phyloP scores from a whole-genome alignment of 1,140 invertebrate genomes.

The Drosophila pruinosa region DNA sequence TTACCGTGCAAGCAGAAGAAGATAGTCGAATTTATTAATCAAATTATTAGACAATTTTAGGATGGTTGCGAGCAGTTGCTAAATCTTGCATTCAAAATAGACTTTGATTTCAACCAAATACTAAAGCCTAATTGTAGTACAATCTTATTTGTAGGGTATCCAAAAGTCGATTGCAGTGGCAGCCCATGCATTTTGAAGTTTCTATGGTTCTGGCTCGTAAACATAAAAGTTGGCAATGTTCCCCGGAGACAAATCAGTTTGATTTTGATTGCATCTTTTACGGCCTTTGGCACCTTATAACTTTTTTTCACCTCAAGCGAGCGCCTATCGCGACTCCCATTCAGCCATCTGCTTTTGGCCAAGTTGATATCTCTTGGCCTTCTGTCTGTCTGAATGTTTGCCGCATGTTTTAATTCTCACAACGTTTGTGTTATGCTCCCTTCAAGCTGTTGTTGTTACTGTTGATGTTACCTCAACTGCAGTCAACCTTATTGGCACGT shows the following conservation, averaged over 20 bases:
- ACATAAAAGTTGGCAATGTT: constrained; percentile 76
- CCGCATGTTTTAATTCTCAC: constrained; percentile 32
- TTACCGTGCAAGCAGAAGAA: no score
- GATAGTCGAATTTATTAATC: no score
- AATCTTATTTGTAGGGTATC: not conserved
- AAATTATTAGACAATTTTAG: no score
- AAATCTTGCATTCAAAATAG: no score
- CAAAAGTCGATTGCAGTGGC: not conserved
- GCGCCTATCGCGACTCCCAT: constrained; percentile 16
- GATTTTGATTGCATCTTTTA: constrained; percentile 80
- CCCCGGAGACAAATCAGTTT: constrained; percentile 79
- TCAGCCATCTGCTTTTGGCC: constrained; percentile 2
- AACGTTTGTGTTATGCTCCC: no score
- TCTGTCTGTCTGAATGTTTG: not conserved
- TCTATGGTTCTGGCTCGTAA: constrained; percentile 48
- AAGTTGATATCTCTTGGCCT: constrained; percentile 2
- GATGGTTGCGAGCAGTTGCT: no score
- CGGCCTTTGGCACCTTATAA: constrained; percentile 79
- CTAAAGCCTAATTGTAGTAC: not conserved
- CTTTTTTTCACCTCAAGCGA: constrained; percentile 38
- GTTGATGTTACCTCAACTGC: constrained; percentile 17
- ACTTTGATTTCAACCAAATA: no score
- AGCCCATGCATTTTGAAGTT: not conserved
- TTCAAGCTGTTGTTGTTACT: no score
- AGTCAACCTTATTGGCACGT: constrained; percentile 53